Base-by-base conservation (phyloP, 2,888 invertebrate species). In the Orthosia gothica region DNA sequence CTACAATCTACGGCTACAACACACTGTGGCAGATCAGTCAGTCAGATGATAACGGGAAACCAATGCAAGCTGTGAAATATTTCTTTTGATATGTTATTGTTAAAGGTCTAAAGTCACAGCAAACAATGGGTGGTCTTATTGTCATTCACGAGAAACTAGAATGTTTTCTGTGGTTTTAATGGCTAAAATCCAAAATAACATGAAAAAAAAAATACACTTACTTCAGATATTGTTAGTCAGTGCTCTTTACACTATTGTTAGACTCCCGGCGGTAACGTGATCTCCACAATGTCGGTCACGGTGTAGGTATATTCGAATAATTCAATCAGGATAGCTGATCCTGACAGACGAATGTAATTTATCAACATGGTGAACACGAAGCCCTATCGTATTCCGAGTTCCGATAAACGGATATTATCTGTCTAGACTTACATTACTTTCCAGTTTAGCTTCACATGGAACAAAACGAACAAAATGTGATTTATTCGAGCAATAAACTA, bases 301-400 rank as follows among this genome's bases (percentile, higher is more conserved):
- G 49, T 70, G 59, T 62, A 40, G 9, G 40, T 40, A 81, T 70
- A 74, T 70, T 65, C 64, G 52, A 55, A 69, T 82, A 71, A 81
- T 79, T 79, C 58, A 82, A 75, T 81, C 75, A 74, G 70, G 50
- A 47, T 50, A n/a, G 47, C 59, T 75, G 70, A 74, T 82, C 67
- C 65, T 76, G 70, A 70, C 76, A 72, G 70, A 82, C 58, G 66
- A 71, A 85, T 84, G 78, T 72, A 77, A 84, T 84, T 80, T 76
- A 70, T 68, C 73, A 70, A 68, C 70, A 69, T 58, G 49, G 5
- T 49, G 57, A 20, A 67, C 67, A 73, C 52, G 54, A 83, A 70
- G 58, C 47, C 64, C 26, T 68, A 74, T 64, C 55, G 57, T 64
- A 20, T 70, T 57, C 45, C 57, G 23, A 62, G 49, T 73, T 49